Percentiles rank a stretch among this genome's conserved stretches.
phyloP scores from a whole-genome alignment of 2,113 vertebrate species.

The Naja naja region DNA sequence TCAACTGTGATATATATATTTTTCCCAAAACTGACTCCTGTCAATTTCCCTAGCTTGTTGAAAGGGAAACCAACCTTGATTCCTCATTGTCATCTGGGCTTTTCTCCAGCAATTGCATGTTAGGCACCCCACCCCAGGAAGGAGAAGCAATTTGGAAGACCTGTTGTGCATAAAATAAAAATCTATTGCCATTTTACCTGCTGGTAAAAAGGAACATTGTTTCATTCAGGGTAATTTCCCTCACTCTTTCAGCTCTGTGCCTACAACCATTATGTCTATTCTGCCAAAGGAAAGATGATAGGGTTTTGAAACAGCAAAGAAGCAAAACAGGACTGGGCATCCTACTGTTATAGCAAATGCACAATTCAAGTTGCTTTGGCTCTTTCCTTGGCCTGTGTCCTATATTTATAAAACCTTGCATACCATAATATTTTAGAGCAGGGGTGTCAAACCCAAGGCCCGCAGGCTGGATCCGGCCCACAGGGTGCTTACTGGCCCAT shows the following conservation, averaged over 20 bases:
- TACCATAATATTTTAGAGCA: neutral
- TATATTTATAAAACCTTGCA: slow-evolving; percentile 10
- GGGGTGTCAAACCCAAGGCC: too few species aligned
- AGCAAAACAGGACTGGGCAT: slow-evolving; percentile 2
- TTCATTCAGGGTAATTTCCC: slow-evolving; percentile 19
- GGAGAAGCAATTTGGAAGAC: slow-evolving; percentile 30
- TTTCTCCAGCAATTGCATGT: slow-evolving; percentile 28
- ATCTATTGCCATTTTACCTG: slow-evolving; percentile 29
- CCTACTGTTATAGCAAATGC: neutral
- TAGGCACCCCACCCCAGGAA: slow-evolving; percentile 29
- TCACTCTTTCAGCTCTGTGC: neutral
- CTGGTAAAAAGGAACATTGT: slow-evolving; percentile 27
- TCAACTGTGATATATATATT: slow-evolving; percentile 26
- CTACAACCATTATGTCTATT: neutral
- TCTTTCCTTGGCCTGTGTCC: neutral
- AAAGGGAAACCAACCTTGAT: slow-evolving; percentile 27
- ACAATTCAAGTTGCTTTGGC: slow-evolving; percentile 12
- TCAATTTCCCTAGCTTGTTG: slow-evolving; percentile 7
- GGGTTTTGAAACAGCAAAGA: neutral
- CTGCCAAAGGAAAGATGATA: slow-evolving; percentile 10
- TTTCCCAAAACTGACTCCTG: slow-evolving; percentile 9
- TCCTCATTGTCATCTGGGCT: slow-evolving; percentile 13
- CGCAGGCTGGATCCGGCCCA: too few species aligned
- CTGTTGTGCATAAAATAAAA: slow-evolving; percentile 29
- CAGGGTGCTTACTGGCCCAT: too few species aligned